phyloP scores from a whole-genome alignment of 2,888 invertebrate species.

The Tineola bisselliella region DNA sequence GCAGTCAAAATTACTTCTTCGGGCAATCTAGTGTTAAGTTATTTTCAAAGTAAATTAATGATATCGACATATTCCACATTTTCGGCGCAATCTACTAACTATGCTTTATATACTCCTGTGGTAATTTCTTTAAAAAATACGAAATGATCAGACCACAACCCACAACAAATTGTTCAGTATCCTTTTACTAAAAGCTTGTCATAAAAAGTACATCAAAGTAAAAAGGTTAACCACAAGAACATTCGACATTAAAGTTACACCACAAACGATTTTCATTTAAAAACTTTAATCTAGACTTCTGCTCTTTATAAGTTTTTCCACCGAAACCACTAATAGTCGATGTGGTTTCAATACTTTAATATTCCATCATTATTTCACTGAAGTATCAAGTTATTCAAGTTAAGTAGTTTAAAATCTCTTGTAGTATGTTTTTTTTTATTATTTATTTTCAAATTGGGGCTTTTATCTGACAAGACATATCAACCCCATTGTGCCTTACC shows the following conservation, averaged over 20 bases:
- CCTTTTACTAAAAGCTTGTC: background rate
- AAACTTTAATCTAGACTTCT: conserved; percentile 34
- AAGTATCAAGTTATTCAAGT: background rate
- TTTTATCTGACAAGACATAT: too few relatives aligned
- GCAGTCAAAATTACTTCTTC: too few relatives aligned
- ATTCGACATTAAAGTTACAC: background rate
- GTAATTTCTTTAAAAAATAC: too few relatives aligned
- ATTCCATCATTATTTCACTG: background rate
- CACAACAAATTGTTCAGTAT: background rate
- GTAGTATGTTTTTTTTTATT: too few relatives aligned
- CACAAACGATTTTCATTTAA: conserved; percentile 31
- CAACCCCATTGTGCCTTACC: too few relatives aligned
- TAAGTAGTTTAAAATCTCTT: conserved; percentile 2
- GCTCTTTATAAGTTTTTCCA: conserved; percentile 38
- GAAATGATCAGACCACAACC: background rate
- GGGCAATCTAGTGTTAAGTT: too few relatives aligned
- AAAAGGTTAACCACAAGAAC: background rate
- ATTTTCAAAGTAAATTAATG: too few relatives aligned
- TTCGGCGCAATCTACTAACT: too few relatives aligned
- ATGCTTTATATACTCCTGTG: too few relatives aligned
- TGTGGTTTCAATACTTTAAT: conserved; percentile 43
- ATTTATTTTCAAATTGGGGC: too few relatives aligned
- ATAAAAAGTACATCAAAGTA: background rate
- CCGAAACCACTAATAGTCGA: conserved; percentile 48
- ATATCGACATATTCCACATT: too few relatives aligned